Base-by-base conservation (phyloP, 2,797 vertebrate genomes). In the Dryobates pubescens region DNA sequence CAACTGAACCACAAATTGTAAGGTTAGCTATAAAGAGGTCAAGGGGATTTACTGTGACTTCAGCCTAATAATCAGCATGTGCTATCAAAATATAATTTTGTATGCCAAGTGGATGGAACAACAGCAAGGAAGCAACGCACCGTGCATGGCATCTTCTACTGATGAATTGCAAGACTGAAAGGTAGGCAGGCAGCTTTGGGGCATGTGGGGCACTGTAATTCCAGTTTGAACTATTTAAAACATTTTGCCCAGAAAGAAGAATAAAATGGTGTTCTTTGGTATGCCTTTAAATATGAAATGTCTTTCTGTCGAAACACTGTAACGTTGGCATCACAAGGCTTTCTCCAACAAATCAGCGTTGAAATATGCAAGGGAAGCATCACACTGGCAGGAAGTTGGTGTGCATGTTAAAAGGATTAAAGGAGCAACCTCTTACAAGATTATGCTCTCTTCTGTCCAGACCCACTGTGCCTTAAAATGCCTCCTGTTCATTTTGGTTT, bases 41-140 rank as follows among this genome's bases (percentile, higher is more conserved):
- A 57, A 27, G 10, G 18, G 15, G 17, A 51, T 76, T 69, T 89
- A 41, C 26, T 64, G 7, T 56, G 29, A 80, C 41, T 80, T 92
- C 86, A 94, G 90, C 94, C 95, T 97, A 97, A 98, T 97, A 97
- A 97, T 96, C 95, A 96, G 94, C 97, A 88, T 95, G 89, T 95
- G 74, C 86, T 96, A 96, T 97, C 96, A 92, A 87, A 93, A 90
- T 91, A 91, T 97, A 97, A 96, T 92, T 97, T 97, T 98, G 96
- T 91, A 95, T 94, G 90, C 96, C 94, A 95, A 97, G 88, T 92
- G 96, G 93, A 93, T 96, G 96, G 45, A 47, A 84, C 96, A 96
- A 91, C 92, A 96, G 96, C 96, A 97, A 94, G 85, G 94, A 97
- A 90, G 83, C 89, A 97, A 96, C 97, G 94, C 96, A 96, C 90